Conservation (phyloP, 2,888 invertebrate species). For the Formica aserva region DNA sequence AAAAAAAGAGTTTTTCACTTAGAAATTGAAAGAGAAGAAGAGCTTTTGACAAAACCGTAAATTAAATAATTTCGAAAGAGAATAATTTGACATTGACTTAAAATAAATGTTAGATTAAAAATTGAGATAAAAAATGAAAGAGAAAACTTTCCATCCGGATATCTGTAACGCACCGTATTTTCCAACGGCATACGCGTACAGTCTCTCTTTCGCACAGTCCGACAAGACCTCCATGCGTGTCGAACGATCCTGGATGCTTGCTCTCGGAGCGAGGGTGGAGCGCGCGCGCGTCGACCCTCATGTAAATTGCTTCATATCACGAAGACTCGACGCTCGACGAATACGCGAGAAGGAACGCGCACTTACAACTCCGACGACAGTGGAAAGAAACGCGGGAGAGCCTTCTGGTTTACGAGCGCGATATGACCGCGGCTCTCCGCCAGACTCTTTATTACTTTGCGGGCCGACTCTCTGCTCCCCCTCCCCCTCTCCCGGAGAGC, state of each 20-base stretch:
- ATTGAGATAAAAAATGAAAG: neutral
- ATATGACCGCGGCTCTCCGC: slow-evolving; percentile 77
- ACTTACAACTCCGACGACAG: slow-evolving; percentile 73
- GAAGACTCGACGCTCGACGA: slow-evolving; percentile 66
- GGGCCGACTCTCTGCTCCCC: slow-evolving; percentile 38
- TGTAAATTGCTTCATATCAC: slow-evolving; percentile 80
- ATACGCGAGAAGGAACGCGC: slow-evolving; percentile 63
- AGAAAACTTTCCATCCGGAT: neutral
- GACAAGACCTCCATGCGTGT: slow-evolving; percentile 55
- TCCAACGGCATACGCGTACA: slow-evolving; percentile 26
- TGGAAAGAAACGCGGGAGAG: slow-evolving; percentile 65
- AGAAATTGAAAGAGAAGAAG: neutral
- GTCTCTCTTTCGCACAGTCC: slow-evolving; percentile 46
- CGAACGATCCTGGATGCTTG: slow-evolving; percentile 58
- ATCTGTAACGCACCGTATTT: slow-evolving; percentile 59
- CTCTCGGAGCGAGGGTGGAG: slow-evolving; percentile 54
- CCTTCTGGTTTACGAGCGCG: slow-evolving; percentile 81
- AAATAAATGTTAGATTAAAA: neutral
- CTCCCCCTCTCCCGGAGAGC: neutral
- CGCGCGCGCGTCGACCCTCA: slow-evolving; percentile 73
- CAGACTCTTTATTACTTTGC: slow-evolving; percentile 82
- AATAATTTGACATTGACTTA: neutral
- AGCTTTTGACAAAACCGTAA: neutral
- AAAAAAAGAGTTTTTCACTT: neutral
- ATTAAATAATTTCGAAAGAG: neutral